A percentile compares a stretch with the other conserved stretches of the same genome.
These are phyloP conservation scores for Anthonomus grandis DNA, from an alignment of 1,140 invertebrate genomes.

Conservation along the genomic window DNA sequence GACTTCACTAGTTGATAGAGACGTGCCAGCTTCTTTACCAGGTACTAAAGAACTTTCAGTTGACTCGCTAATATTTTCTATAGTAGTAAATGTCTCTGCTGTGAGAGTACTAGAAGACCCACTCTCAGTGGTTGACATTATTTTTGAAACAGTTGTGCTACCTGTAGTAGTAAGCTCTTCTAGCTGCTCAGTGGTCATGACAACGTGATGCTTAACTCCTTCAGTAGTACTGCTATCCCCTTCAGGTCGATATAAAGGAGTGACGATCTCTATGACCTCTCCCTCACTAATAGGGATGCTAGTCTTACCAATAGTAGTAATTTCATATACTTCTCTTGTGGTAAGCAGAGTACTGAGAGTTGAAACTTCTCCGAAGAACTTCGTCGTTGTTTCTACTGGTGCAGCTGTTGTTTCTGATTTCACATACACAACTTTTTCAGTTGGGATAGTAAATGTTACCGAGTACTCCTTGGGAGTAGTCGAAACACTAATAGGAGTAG, in stretches of 20 bases:
- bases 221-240: constrained; percentile 2
- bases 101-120: constrained; percentile 1
- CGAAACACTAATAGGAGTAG: constrained; percentile 2
- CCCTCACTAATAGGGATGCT: constrained; percentile 10
- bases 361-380: constrained; percentile 2
- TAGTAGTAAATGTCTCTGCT: neutral
- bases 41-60: neutral
- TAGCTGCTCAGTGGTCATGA: constrained; percentile 16
- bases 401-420: no score
- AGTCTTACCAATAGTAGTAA: constrained; percentile 17
- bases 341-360: constrained; percentile 22
- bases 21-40: neutral
- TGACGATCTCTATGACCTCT: constrained; percentile 20
- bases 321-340: constrained; percentile 12
- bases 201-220: constrained; percentile 8
- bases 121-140: neutral
- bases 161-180: constrained; percentile 16
- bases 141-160: constrained; percentile 8
- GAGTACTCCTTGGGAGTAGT: neutral
- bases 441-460: constrained; percentile 15
- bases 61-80: neutral
- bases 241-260: constrained; percentile 3
- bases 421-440: no score
- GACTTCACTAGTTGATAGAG: neutral
- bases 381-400: constrained; percentile 9